Base-by-base conservation (phyloP, 1,140 invertebrate species). In the Camponotus floridanus region DNA sequence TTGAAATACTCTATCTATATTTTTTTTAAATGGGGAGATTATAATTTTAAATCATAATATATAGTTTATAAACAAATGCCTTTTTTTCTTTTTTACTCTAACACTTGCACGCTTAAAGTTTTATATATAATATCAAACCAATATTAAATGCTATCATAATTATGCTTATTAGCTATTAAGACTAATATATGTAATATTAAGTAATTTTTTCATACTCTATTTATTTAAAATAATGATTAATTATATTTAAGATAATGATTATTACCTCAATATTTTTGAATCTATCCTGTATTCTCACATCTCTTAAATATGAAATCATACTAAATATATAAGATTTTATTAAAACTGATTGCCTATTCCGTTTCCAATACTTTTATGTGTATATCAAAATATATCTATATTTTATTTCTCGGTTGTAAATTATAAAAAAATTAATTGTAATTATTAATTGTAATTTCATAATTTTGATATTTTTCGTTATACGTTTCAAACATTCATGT, bases 131-230 rank as follows among this genome's bases (percentile, higher is more conserved):
- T 80, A 26, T 68, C 68, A 26, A 26, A 26, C 21, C 33, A 80
- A 15, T 70, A 80, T 80, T 57, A 80, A 67, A 70, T 68, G 45
- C 2, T 80, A 80, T 26, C 31, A 6, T 68, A 80, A 80, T 80
- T 80, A 80, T 80, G 33, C 45, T 80, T 70, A 80, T 80, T 80
- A 80, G 33, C 33, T 55, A 55, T 80, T 70, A 39, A 70, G 45
- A 76, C 26, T 70, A 55, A 80, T 70, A 80, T 21, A 70, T 13
- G n/a, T 79, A 68, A 68, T 55, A 9, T 79, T 65, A 51, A 51
- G 31, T 42, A 33, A 78, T 78, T 26, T 26, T 79, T 51, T 33
- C 21, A 21, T 55, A n/a, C 18, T 70, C 68, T 80, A 80, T 39
- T 80, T 79, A 79, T 36, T 67, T 15, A 18, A 31, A 18, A 45